Evolutionary conservation across 2,797 vertebrate species (phyloP), one percentile per base, ranked within the genome.

Genomic region (Phoeniculus purpureus): DNA sequence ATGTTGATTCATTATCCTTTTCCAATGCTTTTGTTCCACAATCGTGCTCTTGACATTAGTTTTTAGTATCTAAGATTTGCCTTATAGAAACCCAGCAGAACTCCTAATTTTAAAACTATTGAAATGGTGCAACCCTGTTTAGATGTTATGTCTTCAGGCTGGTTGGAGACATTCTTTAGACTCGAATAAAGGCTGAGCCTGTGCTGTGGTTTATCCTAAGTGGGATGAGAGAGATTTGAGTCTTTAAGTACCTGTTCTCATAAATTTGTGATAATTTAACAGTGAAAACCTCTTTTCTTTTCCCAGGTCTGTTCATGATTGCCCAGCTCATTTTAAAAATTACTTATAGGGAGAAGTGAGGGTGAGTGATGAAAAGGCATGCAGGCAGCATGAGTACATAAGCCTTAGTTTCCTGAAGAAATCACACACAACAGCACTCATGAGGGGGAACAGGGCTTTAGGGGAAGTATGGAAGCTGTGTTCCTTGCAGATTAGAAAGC

Each of bases 11-110:
- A 64, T 79, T 88, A 62, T 61, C 47, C 6, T 15, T 51, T 90
- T 89, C 77, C 59, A 66, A 68, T 85, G 25, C 7, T n/a, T 85
- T 81, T 80, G 52, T 91, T 91, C 81, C 70, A 81, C 71, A 60
- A 0, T 47, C 67, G 55, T 88, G 37, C 56, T 67, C 52, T 29
- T 77, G 48, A 34, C 0, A 0, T 45, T 92, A 3, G 15, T 48
- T 76, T 83, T 76, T 59, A 62, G 16, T 72, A 47, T 76, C 84
- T 77, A 29, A 83, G 29, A 55, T 62, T 73, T 88, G 43, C 26
- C 68, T 77, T 92, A 5, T 2, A 43, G 60, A 81, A 87, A 84
- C 64, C n/a, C 47, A 78, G 27, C 26, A 11, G 62, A 78, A 56
- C 14, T 74, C 37, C 81, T 85, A 66, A 71, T 79, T 67, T 92